phyloP scores from a whole-genome alignment of 2,888 invertebrate species.

The Allacma fusca region DNA sequence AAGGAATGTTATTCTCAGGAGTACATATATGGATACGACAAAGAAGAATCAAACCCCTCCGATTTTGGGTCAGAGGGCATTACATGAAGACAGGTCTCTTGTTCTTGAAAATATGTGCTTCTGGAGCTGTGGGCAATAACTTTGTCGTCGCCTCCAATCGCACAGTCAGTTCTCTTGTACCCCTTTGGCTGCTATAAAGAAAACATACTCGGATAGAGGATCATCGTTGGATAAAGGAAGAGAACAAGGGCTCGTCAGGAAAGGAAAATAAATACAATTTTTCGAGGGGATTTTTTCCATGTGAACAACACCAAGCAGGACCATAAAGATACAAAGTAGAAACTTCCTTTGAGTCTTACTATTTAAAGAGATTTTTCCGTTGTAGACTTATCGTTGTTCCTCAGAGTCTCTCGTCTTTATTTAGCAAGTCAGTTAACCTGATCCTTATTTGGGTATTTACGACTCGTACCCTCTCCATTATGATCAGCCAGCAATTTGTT shows the following conservation, averaged over 20 bases:
- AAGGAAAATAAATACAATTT: conserved; percentile 18
- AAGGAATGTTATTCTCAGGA: no score
- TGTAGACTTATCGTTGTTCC: not conserved
- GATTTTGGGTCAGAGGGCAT: conserved; percentile 10
- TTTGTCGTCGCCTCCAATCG: conserved; percentile 6
- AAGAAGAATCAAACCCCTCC: not conserved
- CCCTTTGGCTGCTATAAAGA: not conserved
- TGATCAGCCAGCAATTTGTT: not conserved
- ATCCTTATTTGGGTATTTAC: conserved; percentile 1
- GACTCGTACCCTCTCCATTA: not conserved
- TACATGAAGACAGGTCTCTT: not conserved
- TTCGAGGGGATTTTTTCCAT: not conserved
- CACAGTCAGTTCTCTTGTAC: not conserved
- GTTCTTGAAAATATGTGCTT: not conserved
- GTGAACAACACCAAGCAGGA: not conserved
- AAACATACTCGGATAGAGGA: not conserved
- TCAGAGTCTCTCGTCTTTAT: not conserved
- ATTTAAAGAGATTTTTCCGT: not conserved
- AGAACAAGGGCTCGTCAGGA: conserved; percentile 14
- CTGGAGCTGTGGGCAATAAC: not conserved
- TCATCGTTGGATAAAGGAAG: not conserved
- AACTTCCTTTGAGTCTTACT: not conserved
- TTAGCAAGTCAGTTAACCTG: not conserved
- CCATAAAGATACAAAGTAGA: conserved; percentile 15
- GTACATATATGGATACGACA: not conserved